A percentile compares a stretch with the other conserved stretches of the same genome.
phyloP scores from a whole-genome alignment of 2,113 vertebrate species.

The Tylochromis polylepis region DNA sequence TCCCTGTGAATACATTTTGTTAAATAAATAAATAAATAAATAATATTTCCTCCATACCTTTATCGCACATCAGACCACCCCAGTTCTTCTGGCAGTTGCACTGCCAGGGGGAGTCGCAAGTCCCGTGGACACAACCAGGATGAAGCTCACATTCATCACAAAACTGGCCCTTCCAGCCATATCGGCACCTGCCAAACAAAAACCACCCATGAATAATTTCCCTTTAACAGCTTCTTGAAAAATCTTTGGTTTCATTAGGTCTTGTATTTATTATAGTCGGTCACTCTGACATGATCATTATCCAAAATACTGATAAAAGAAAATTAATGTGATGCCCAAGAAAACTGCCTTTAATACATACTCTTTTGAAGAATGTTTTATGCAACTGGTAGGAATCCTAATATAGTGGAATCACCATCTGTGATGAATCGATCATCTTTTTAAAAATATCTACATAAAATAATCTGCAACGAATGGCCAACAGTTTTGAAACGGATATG shows the following conservation, averaged over 20 bases:
- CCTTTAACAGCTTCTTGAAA: neutral
- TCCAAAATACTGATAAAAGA: neutral
- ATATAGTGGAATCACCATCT: neutral
- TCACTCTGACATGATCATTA: neutral
- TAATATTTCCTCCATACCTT: conserved; percentile 75
- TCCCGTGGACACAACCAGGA: conserved; percentile 92
- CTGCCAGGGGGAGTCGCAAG: conserved; percentile 86
- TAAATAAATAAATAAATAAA: neutral
- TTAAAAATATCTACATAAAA: neutral
- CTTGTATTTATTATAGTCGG: neutral
- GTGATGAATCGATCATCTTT: neutral
- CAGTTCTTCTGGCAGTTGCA: conserved; percentile 96
- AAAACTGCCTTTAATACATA: neutral
- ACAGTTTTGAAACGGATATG: neutral
- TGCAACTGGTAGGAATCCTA: neutral
- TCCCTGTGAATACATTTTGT: neutral
- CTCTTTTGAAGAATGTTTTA: neutral
- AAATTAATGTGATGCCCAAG: neutral
- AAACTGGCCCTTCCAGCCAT: conserved; percentile 92
- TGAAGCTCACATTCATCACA: conserved; percentile 90
- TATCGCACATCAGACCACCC: conserved; percentile 94
- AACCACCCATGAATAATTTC: neutral
- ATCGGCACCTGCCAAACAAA: conserved; percentile 81
- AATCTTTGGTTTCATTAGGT: neutral
- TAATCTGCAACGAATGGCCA: neutral